Conservation (phyloP, 2,888 invertebrate genomes). For the Copidosoma aretas region DNA sequence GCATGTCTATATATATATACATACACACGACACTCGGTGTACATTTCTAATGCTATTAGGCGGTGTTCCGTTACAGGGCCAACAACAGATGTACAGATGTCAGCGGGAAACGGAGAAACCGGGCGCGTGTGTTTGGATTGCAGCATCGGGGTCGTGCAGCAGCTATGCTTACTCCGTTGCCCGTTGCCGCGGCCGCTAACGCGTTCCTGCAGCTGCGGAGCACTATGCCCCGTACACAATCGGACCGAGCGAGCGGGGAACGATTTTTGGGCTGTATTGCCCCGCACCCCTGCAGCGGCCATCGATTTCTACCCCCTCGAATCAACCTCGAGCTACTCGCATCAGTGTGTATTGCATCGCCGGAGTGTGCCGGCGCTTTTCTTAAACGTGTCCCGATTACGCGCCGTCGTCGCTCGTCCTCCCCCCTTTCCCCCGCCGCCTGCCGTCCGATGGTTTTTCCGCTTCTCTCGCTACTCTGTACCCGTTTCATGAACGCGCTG, state of each 20-base stretch:
- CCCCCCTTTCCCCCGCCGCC: background rate
- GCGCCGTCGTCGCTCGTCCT: no score
- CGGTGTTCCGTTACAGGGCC: constrained; percentile 60
- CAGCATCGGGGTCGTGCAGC: constrained; percentile 41
- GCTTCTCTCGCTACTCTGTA: no score
- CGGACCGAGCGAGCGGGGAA: no score
- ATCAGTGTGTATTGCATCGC: no score
- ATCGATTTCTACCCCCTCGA: background rate
- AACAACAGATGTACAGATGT: constrained; percentile 60
- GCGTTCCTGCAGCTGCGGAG: no score
- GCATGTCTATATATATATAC: background rate
- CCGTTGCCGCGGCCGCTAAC: no score
- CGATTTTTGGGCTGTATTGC: background rate
- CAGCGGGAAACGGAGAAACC: constrained; percentile 38
- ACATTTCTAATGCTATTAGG: constrained; percentile 62
- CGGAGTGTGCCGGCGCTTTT: background rate
- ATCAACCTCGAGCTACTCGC: no score
- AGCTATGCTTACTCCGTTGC: no score
- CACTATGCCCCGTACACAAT: no score
- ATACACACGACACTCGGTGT: constrained; percentile 43
- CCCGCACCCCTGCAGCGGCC: background rate
- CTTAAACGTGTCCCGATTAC: background rate
- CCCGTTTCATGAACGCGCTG: no score
- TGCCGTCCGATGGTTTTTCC: no score
- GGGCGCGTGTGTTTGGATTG: constrained; percentile 55